phyloP scores from a whole-genome alignment of 1,140 invertebrate genomes.

The Sminthurinus signatus region DNA sequence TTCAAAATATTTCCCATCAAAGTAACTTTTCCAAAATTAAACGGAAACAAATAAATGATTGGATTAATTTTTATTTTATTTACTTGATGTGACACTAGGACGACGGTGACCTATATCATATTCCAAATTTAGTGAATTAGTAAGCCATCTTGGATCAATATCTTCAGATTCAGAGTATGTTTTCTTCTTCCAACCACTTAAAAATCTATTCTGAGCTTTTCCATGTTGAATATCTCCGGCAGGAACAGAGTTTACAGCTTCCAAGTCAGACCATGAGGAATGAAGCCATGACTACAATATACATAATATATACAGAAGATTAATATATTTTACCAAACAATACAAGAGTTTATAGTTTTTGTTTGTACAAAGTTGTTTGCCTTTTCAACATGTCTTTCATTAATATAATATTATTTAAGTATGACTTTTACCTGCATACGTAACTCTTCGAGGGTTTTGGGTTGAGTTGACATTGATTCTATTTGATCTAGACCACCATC shows the following conservation, averaged over 20 bases:
- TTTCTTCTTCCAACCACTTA: conserved; percentile 38
- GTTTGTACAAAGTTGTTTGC: too few relatives aligned
- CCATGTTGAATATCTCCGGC: conserved; percentile 33
- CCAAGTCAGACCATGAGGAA: conserved; percentile 33
- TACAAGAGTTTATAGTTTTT: too few relatives aligned
- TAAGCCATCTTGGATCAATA: conserved; percentile 35
- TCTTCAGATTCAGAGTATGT: conserved; percentile 35
- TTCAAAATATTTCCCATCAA: too few relatives aligned
- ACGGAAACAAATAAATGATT: too few relatives aligned
- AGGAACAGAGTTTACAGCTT: conserved; percentile 25
- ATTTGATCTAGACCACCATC: conserved; percentile 38
- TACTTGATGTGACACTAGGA: not conserved
- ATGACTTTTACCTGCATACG: conserved; percentile 6
- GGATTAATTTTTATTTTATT: too few relatives aligned
- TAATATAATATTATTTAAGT: too few relatives aligned
- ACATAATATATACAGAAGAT: too few relatives aligned
- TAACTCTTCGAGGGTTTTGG: conserved; percentile 26
- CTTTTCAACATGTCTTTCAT: too few relatives aligned
- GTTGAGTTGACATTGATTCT: not conserved
- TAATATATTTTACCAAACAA: too few relatives aligned
- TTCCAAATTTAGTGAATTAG: conserved; percentile 29
- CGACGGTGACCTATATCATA: conserved; percentile 16
- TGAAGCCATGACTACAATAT: conserved; percentile 24
- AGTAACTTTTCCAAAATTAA: too few relatives aligned
- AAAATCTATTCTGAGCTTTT: conserved; percentile 29